phyloP scores from a whole-genome alignment of 2,113 vertebrate genomes.

The Leiothrix lutea region DNA sequence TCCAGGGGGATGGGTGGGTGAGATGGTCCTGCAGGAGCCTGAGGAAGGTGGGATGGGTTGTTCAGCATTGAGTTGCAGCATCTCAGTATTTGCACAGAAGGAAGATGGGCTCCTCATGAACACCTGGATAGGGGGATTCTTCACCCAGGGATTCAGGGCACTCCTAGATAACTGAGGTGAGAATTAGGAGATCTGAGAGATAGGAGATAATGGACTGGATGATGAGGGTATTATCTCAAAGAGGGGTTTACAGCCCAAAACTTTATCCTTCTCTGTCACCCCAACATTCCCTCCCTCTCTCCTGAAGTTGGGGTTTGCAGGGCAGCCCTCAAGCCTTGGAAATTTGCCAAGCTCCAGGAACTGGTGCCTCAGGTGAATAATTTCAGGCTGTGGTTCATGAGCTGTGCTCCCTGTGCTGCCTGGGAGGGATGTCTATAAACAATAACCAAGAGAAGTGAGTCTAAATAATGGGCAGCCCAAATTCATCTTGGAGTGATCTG shows the following conservation, averaged over 20 bases:
- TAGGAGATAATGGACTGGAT: neutral
- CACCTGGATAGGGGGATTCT: neutral
- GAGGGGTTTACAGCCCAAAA: neutral
- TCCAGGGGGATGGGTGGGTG: fast-evolving
- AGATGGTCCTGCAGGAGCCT: neutral
- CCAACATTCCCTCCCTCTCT: neutral
- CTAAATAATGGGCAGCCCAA: neutral
- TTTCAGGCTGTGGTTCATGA: neutral
- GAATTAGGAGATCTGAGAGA: neutral
- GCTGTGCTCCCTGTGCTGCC: neutral
- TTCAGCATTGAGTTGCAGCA: neutral
- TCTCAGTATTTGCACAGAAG: neutral
- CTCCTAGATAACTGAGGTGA: neutral
- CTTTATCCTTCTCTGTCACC: neutral
- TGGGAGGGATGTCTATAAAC: neutral
- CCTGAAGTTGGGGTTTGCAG: neutral
- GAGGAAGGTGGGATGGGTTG: neutral
- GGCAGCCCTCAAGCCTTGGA: neutral
- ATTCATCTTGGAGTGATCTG: neutral
- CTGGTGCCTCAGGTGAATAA: neutral
- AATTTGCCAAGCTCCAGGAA: neutral
- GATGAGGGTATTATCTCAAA: neutral
- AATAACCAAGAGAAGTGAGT: neutral
- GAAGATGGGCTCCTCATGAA: fast-evolving
- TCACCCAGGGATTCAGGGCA: neutral